Percentiles rank a stretch among this genome's conserved stretches.
phyloP scores from a whole-genome alignment of 1,140 invertebrate species.

The Drosophila rufa region DNA sequence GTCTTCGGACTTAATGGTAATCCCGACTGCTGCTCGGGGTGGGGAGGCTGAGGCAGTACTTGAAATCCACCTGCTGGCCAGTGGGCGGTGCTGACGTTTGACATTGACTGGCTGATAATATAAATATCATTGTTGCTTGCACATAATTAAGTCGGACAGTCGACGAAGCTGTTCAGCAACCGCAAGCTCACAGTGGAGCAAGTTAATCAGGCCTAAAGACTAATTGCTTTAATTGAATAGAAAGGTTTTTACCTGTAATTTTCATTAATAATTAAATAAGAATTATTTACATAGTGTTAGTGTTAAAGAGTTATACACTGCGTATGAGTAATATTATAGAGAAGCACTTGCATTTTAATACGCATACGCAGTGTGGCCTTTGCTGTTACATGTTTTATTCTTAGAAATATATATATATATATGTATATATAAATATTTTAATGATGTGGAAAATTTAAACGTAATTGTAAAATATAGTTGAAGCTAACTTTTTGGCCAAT shows the following conservation, averaged over 20 bases:
- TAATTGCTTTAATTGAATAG: constrained; percentile 4
- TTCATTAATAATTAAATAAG: neutral
- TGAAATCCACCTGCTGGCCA: constrained; percentile 20
- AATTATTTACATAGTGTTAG: no score
- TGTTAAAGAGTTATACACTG: neutral
- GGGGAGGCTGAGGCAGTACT: constrained; percentile 1
- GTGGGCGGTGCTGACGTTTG: constrained; percentile 45
- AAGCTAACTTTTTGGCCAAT: no score
- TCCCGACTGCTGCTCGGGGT: constrained; percentile 14
- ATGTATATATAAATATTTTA: no score
- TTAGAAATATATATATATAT: no score
- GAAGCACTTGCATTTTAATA: neutral
- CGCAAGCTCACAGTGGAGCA: constrained; percentile 34
- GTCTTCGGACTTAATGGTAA: constrained; percentile 54
- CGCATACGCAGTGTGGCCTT: constrained; percentile 10
- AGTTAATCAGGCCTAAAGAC: neutral
- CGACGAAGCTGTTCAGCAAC: constrained; percentile 64
- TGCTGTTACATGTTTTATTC: no score
- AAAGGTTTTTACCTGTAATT: neutral
- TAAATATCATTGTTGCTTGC: constrained; percentile 82
- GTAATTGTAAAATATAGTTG: neutral
- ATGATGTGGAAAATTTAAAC: neutral
- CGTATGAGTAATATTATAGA: neutral
- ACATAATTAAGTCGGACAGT: constrained; percentile 73
- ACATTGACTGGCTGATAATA: constrained; percentile 76